Base-by-base conservation (phyloP, 2,888 invertebrate species). In the Ischnura elegans region DNA sequence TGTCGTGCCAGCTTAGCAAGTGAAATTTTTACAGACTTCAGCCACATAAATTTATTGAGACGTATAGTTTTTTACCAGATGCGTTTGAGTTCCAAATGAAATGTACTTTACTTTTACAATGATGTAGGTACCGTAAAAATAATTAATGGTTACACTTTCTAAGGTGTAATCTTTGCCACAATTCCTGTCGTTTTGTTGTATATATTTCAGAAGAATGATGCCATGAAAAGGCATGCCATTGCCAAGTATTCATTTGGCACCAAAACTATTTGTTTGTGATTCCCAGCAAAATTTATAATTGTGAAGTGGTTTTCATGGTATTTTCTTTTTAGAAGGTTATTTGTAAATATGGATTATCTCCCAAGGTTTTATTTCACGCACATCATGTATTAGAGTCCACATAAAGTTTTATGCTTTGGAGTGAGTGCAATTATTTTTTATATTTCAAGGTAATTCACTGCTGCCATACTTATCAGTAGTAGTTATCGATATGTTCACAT, bases 291-390 rank as follows among this genome's bases (percentile, higher is more conserved):
- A 51, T 90, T 90, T 90, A 10, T 42, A 61, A 43, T 61, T 90
- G 51, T 90, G 43, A 61, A 61, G 42, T 61, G n/a, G 43, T 90
- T 90, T 61, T 90, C 42, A 90, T 66, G 42, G 90, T 66, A 90
- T 36, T 61, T 61, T n/a, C 42, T 43, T 66, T 43, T 21, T 19
- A n/a, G 61, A 61, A 43, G 16, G 47, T 29, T 55, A 55, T 61
- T 66, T 90, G 61, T 90, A 90, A 61, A 61, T 66, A 76, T 25
- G 13, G 36, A 76, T 76, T 2, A 76, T 10, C 8, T 36, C 36
- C 2, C 2, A 10, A 36, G 76, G 36, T 36, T 76, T 76, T 76
- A 76, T 76, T 76, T 76, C 76, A 76, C 36, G 36, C 76, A 36
- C 76, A 76, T 76, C 36, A 36, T 76, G 76, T 76, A 36, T 76